Evolutionary conservation across 2,113 vertebrate genomes (phyloP).

Genomic region (Parus major): DNA sequence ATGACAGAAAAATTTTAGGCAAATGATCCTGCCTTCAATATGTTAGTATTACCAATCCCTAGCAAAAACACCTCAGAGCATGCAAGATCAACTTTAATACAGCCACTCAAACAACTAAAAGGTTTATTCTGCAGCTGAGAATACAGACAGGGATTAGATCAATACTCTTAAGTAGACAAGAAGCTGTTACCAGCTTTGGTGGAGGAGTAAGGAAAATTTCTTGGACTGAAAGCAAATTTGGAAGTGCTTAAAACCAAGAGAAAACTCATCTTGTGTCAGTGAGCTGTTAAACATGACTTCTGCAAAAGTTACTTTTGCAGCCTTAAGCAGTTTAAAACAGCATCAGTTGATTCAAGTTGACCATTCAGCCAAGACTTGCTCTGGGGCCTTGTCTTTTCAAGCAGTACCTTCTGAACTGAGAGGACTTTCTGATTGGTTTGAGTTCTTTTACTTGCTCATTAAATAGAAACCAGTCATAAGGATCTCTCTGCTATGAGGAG

Average conservation of each 20-base stretch:
- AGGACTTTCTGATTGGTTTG: neutral
- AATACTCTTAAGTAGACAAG: neutral
- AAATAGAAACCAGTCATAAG: neutral
- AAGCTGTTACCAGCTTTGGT: neutral
- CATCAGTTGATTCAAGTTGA: neutral
- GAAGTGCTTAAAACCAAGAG: neutral
- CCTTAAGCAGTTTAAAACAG: neutral
- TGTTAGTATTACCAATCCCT: neutral
- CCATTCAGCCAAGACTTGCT: neutral
- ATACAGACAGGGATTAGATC: neutral
- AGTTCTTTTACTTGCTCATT: neutral
- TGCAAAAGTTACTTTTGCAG: neutral
- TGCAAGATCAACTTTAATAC: neutral
- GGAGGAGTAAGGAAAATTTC: neutral
- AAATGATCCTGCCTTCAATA: neutral
- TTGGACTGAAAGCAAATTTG: neutral
- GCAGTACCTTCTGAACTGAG: neutral
- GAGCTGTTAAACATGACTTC: neutral
- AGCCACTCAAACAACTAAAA: neutral
- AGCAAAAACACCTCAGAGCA: neutral
- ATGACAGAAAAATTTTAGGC: neutral
- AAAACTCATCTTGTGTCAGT: neutral
- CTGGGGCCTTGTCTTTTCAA: neutral
- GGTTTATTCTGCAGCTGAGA: neutral
- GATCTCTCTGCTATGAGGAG: neutral